Conservation (phyloP, 1,140 invertebrate genomes). For the Cydia strobilella region DNA sequence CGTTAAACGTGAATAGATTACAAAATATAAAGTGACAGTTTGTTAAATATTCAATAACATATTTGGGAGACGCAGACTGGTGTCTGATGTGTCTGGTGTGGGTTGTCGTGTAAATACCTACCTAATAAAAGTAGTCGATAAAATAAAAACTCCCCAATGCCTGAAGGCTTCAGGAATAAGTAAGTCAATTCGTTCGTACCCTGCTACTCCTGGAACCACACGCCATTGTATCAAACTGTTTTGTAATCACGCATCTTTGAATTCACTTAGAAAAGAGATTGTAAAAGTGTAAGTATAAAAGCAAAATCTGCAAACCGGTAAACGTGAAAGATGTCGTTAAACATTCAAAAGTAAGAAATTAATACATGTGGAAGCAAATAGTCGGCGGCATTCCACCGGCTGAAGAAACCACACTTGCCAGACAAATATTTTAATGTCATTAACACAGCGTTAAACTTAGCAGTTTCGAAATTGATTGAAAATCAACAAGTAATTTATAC, state of each 20-base stretch:
- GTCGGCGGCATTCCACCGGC: conserved; percentile 3
- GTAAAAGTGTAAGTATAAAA: conserved; percentile 1
- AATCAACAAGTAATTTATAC: conserved; percentile 67
- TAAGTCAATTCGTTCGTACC: neutral
- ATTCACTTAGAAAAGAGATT: neutral
- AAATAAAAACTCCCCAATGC: too few species aligned
- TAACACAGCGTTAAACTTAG: conserved; percentile 72
- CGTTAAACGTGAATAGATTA: neutral
- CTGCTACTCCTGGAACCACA: too few species aligned
- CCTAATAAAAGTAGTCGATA: too few species aligned
- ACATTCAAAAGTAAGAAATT: conserved; percentile 31
- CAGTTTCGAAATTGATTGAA: conserved; percentile 65
- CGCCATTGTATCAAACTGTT: too few species aligned
- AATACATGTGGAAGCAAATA: conserved; percentile 21
- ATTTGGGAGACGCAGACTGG: too few species aligned
- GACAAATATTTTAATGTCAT: conserved; percentile 53
- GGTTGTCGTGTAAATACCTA: too few species aligned
- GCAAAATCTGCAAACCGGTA: conserved; percentile 18
- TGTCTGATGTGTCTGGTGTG: too few species aligned
- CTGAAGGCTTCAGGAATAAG: too few species aligned
- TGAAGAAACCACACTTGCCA: conserved; percentile 14
- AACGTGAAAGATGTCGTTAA: conserved; percentile 18
- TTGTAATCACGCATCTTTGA: neutral
- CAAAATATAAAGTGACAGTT: neutral
- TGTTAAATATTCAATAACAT: neutral